phyloP scores from a whole-genome alignment of 2,888 invertebrate genomes.

The Cremastinae sp. region DNA sequence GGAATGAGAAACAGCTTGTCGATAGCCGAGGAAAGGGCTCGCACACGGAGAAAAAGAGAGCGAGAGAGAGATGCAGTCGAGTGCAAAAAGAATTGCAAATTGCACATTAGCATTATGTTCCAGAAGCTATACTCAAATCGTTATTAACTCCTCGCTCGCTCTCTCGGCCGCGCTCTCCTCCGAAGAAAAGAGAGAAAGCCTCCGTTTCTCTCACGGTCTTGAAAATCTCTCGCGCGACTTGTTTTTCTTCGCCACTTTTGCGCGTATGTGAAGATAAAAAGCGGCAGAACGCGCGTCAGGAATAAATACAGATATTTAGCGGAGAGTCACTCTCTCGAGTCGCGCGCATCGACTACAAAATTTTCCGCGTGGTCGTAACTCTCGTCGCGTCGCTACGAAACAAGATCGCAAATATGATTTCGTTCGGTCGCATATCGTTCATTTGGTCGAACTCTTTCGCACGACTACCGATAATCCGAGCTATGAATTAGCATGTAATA shows the following conservation, averaged over 20 bases:
- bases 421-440: constrained; percentile 29
- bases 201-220: constrained; percentile 55
- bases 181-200: constrained; percentile 13
- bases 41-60: constrained; percentile 27
- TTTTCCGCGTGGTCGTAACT: constrained; percentile 37
- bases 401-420: constrained; percentile 46
- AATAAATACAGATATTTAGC: neutral
- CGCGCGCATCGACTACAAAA: constrained; percentile 5
- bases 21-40: neutral
- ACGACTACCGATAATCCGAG: constrained; percentile 42
- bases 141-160: constrained; percentile 68
- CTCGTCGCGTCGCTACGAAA: constrained; percentile 44
- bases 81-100: constrained; percentile 77
- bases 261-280: constrained; percentile 3
- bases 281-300: neutral
- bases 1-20: constrained; percentile 42
- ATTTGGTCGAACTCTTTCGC: constrained; percentile 49
- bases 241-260: constrained; percentile 30
- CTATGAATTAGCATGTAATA: constrained; percentile 58
- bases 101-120: constrained; percentile 75
- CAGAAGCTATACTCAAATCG: constrained; percentile 71
- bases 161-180: no score
- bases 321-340: neutral
- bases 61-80: constrained; percentile 37
- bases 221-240: constrained; percentile 39